phyloP scores from a whole-genome alignment of 2,888 invertebrate species.

The Epinotia demarniana region DNA sequence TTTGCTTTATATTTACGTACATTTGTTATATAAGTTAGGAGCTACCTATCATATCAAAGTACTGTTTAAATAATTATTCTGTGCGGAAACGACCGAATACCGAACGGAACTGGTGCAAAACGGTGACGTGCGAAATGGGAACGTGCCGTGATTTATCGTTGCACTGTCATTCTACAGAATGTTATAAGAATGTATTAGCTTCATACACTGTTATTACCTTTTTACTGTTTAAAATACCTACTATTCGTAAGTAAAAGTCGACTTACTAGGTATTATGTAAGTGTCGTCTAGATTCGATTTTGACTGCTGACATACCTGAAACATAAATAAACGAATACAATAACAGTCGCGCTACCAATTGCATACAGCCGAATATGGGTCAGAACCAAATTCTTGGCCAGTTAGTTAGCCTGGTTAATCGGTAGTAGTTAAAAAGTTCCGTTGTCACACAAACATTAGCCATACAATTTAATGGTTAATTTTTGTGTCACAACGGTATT shows the following conservation, averaged over 20 bases:
- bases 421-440: no score
- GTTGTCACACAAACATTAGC: no score
- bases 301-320: slow-evolving; percentile 28
- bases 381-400: no score
- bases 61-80: slow-evolving; percentile 12
- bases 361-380: no score
- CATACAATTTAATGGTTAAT: no score
- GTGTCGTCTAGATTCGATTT: background rate
- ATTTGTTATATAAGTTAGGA: background rate
- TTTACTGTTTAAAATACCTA: background rate
- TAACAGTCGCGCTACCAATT: no score
- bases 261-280: slow-evolving; percentile 25
- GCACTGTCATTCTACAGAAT: background rate
- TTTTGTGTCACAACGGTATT: no score
- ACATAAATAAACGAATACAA: slow-evolving; percentile 5
- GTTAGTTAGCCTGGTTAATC: no score
- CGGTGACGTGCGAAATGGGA: slow-evolving; percentile 29
- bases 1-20: no score
- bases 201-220: no score
- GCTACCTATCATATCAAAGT: background rate
- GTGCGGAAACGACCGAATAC: slow-evolving; percentile 14
- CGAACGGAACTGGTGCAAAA: slow-evolving; percentile 31
- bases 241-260: background rate
- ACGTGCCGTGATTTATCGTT: slow-evolving; percentile 27
- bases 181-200: background rate